These are phyloP conservation scores for Dysidea cf. avara DNA, from an alignment of 37 sponge, comb jelly and placozoan species.

Conservation along the genomic window DNA sequence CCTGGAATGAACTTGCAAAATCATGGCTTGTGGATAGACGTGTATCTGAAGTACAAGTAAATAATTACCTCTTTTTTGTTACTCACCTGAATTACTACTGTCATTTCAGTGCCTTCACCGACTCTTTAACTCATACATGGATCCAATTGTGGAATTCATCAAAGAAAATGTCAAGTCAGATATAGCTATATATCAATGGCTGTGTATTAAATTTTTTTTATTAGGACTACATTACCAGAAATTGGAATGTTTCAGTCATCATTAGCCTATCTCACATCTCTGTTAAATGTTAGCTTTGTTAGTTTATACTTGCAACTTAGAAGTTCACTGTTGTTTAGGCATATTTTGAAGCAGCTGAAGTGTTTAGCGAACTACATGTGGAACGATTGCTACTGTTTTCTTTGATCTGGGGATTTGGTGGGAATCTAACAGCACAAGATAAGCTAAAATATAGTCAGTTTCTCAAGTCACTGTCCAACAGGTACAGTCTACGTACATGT, in stretches of 20 bases:
- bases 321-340: slow-evolving; percentile 26
- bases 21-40: slow-evolving; percentile 63
- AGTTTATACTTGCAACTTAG: background rate
- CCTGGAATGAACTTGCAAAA: slow-evolving; percentile 73
- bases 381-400: slow-evolving; percentile 79
- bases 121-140: slow-evolving; percentile 36
- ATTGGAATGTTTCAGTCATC: slow-evolving; percentile 69
- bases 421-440: slow-evolving; percentile 43
- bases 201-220: no score
- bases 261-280: slow-evolving; percentile 77
- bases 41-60: slow-evolving; percentile 55
- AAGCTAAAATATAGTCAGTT: slow-evolving; percentile 60
- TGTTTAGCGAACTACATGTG: slow-evolving; percentile 79
- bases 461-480: slow-evolving; percentile 74
- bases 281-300: slow-evolving; percentile 69
- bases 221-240: no score
- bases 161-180: slow-evolving; percentile 35
- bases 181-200: no score
- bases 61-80: background rate
- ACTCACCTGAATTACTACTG: background rate
- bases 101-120: slow-evolving; percentile 29
- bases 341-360: slow-evolving; percentile 80
- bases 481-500: slow-evolving; percentile 11
- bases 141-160: slow-evolving; percentile 37
- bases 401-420: slow-evolving; percentile 90